Percentiles rank a stretch among this genome's conserved stretches.
Evolutionary conservation across 2,797 vertebrate genomes (phyloP).

Genomic region (Dicrostonyx torquatus): DNA sequence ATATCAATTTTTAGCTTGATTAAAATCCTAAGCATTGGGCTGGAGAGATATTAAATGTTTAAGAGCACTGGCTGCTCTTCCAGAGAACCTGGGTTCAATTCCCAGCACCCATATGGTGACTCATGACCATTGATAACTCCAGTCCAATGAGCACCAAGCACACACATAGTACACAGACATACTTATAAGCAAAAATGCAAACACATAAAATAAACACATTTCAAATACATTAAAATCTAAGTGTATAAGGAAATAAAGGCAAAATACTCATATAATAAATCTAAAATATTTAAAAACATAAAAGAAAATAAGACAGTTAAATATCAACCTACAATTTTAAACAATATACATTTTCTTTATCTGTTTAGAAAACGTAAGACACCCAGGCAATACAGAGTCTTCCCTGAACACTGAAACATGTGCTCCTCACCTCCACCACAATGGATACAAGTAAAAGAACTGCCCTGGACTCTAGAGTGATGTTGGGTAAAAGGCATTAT

Average conservation of each 20-base stretch:
- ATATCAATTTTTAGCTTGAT: background rate
- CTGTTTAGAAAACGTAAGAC: background rate
- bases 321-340: constrained; percentile 18
- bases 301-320: background rate
- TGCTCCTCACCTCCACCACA: background rate
- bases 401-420: background rate
- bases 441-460: background rate
- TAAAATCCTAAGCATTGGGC: background rate
- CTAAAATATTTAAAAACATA: background rate
- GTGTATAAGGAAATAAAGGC: background rate
- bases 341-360: background rate
- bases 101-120: background rate
- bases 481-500: background rate
- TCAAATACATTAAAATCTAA: background rate
- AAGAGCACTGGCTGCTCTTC: background rate
- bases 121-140: background rate
- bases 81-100: background rate
- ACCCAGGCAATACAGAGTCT: background rate
- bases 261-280: background rate
- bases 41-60: background rate
- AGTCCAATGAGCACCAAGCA: background rate
- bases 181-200: background rate
- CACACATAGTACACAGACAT: background rate
- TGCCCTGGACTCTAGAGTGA: background rate
- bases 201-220: background rate